These are phyloP conservation scores for Euleptes europaea DNA, from an alignment of 2,113 vertebrate genomes.

Conservation along the genomic window DNA sequence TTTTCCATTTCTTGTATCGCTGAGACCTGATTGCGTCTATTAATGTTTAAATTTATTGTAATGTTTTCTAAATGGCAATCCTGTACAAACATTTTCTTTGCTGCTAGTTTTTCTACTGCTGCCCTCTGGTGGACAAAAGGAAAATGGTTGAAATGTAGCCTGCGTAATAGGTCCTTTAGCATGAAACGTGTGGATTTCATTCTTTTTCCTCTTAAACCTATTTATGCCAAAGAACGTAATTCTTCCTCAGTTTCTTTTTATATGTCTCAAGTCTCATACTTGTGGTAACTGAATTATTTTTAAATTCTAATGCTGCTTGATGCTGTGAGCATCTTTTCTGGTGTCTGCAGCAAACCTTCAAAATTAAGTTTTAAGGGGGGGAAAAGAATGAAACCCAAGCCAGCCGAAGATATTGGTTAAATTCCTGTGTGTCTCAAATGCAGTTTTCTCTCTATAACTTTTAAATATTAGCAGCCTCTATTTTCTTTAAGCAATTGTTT, in stretches of 20 bases:
- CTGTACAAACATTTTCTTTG: not conserved
- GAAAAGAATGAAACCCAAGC: not conserved
- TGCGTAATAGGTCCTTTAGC: not conserved
- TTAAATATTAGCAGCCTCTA: not conserved
- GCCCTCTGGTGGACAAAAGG: conserved; percentile 44
- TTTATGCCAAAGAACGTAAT: not conserved
- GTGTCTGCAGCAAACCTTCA: not conserved
- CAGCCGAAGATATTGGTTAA: not conserved
- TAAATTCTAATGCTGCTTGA: not conserved
- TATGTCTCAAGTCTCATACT: not conserved
- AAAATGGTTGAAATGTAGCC: not conserved
- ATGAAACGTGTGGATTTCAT: not conserved
- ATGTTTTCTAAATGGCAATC: not conserved
- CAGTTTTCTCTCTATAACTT: accelerated
- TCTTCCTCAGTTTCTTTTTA: not conserved
- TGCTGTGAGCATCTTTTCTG: not conserved
- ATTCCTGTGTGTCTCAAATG: accelerated
- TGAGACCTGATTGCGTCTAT: not conserved
- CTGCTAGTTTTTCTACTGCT: conserved; percentile 45
- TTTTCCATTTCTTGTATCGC: not conserved
- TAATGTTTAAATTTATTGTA: not conserved
- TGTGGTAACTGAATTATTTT: not conserved
- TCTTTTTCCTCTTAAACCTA: not conserved
- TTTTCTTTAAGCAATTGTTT: accelerated
- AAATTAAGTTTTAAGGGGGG: not conserved